phyloP scores from a whole-genome alignment of 1,140 invertebrate genomes.

The Euschistus heros region DNA sequence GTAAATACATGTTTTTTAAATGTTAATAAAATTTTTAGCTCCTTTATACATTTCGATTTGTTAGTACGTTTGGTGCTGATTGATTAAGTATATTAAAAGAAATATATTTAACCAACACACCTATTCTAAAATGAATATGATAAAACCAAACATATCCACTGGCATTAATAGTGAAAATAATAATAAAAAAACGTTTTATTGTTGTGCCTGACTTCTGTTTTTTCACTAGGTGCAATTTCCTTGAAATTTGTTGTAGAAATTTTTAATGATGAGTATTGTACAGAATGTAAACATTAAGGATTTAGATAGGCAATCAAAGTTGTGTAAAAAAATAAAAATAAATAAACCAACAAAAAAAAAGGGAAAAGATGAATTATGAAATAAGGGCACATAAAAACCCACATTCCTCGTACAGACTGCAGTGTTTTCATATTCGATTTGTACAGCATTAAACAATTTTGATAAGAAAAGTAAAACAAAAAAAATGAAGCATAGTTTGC shows the following conservation, averaged over 20 bases:
- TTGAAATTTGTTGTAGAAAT: constrained; percentile 5
- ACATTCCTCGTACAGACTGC: constrained; percentile 19
- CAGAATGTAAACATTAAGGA: constrained; percentile 14
- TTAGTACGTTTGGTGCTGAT: background rate
- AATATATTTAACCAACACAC: constrained; percentile 6
- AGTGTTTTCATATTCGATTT: constrained; percentile 14
- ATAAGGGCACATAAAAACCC: constrained; percentile 18
- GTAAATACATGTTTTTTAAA: background rate
- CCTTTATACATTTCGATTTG: too few relatives aligned
- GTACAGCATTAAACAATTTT: constrained; percentile 16
- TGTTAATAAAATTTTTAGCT: background rate
- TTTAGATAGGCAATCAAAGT: constrained; percentile 11
- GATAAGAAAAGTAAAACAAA: background rate
- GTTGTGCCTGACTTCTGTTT: constrained; percentile 17
- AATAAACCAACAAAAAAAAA: too few relatives aligned
- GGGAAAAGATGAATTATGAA: background rate
- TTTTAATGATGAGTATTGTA: constrained; percentile 11
- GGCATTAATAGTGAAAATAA: background rate
- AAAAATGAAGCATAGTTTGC: constrained; percentile 8
- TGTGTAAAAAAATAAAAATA: too few relatives aligned
- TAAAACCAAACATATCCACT: constrained; percentile 8
- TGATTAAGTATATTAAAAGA: background rate
- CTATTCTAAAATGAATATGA: background rate
- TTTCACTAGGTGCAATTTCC: constrained; percentile 18
- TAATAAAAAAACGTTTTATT: background rate